Evolutionary conservation across 2,888 invertebrate species (phyloP).

Genomic region (Nephrotoma appendiculata): DNA sequence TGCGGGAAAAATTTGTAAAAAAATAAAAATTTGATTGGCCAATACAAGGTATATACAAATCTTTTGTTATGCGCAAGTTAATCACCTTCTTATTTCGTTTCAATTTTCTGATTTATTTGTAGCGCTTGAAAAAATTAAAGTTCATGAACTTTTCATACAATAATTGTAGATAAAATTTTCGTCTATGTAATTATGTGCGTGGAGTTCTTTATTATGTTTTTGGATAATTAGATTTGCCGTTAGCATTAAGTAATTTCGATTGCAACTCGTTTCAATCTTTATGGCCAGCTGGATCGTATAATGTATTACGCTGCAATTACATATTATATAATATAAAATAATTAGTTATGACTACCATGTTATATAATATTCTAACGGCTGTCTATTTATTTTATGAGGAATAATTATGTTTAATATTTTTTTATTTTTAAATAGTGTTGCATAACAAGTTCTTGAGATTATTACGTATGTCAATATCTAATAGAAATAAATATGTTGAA

Average conservation of each 20-base stretch:
- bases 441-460: not conserved
- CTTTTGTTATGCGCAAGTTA: not conserved
- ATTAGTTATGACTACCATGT: not conserved
- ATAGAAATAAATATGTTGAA: not conserved
- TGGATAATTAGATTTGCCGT: not conserved
- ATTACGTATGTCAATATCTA: not conserved
- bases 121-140: not conserved
- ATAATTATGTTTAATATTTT: not conserved
- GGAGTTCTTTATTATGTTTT: not conserved
- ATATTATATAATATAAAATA: not conserved
- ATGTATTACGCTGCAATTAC: not conserved
- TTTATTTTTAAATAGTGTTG: not conserved
- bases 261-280: not conserved
- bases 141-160: not conserved
- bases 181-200: not conserved
- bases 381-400: not conserved
- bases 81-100: not conserved
- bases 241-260: not conserved
- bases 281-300: not conserved
- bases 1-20: not conserved
- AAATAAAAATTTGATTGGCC: not conserved
- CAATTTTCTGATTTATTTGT: not conserved
- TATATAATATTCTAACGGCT: not conserved
- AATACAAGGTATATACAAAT: not conserved
- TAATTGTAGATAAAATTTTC: not conserved